Percentiles rank a stretch among this genome's conserved stretches.
Conservation (phyloP, 2,888 invertebrate genomes). For the Parnassius smintheus region DNA sequence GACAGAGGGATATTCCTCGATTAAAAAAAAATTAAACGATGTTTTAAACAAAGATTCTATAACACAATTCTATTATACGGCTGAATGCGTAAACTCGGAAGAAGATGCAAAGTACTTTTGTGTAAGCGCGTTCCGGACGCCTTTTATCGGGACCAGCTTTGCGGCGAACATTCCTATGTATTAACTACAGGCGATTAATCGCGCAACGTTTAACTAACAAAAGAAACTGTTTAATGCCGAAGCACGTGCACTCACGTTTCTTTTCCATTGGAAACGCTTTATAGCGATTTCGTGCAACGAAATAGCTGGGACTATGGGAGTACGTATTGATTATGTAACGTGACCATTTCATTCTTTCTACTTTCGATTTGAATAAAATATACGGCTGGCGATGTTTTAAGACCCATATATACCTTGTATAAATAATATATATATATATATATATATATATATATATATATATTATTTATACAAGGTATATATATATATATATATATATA, state of each 20-base stretch:
- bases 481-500: too few relatives aligned
- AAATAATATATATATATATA: too few relatives aligned
- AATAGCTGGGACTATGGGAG: constrained; percentile 18
- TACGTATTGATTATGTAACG: constrained; percentile 34
- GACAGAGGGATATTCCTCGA: too few relatives aligned
- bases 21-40: not conserved
- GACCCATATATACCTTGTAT: too few relatives aligned
- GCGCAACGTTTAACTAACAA: constrained; percentile 64
- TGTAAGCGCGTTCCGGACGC: constrained; percentile 30
- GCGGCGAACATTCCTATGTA: constrained; percentile 47
- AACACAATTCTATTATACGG: constrained; percentile 3
- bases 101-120: constrained; percentile 32
- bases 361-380: constrained; percentile 7
- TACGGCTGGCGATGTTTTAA: too few relatives aligned
- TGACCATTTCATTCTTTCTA: constrained; percentile 1
- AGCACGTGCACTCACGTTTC: constrained; percentile 66
- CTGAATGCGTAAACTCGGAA: constrained; percentile 25
- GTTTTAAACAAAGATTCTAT: not conserved
- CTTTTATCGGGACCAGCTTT: constrained; percentile 43
- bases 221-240: constrained; percentile 72
- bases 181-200: constrained; percentile 61
- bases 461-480: too few relatives aligned
- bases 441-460: too few relatives aligned
- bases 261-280: constrained; percentile 52
- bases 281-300: constrained; percentile 42